These are phyloP conservation scores for Odontocolon sp. DNA, from an alignment of 2,888 invertebrate genomes.

Conservation along the genomic window DNA sequence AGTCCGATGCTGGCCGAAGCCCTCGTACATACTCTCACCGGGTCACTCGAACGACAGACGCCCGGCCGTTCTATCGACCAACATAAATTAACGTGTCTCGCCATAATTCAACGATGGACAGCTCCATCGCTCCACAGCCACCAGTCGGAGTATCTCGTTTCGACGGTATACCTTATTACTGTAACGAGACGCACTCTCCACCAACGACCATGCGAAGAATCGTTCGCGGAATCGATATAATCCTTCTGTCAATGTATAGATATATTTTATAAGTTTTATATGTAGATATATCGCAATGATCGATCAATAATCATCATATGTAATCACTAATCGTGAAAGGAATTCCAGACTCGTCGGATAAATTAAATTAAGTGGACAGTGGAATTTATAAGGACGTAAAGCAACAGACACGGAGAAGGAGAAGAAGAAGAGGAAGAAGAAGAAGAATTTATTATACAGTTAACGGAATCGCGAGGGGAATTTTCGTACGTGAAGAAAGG, in stretches of 20 bases:
- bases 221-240: constrained; percentile 15
- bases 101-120: constrained; percentile 69
- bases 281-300: too few relatives aligned
- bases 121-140: constrained; percentile 41
- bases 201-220: constrained; percentile 6
- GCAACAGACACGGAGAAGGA: neutral
- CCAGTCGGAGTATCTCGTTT: constrained; percentile 28
- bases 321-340: neutral
- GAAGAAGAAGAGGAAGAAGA: constrained; percentile 28
- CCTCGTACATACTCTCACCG: constrained; percentile 13
- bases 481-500: constrained; percentile 24
- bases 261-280: constrained; percentile 17
- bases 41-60: constrained; percentile 31
- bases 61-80: constrained; percentile 53
- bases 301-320: constrained; percentile 12
- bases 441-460: constrained; percentile 25
- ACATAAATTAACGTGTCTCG: constrained; percentile 71
- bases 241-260: constrained; percentile 22
- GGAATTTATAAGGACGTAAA: neutral
- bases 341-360: too few relatives aligned
- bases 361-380: too few relatives aligned
- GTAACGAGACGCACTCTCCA: neutral
- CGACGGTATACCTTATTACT: constrained; percentile 22
- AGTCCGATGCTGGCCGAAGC: neutral
- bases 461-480: constrained; percentile 64